phyloP scores from a whole-genome alignment of 2,113 vertebrate species.

The Sebastes schlegelii region DNA sequence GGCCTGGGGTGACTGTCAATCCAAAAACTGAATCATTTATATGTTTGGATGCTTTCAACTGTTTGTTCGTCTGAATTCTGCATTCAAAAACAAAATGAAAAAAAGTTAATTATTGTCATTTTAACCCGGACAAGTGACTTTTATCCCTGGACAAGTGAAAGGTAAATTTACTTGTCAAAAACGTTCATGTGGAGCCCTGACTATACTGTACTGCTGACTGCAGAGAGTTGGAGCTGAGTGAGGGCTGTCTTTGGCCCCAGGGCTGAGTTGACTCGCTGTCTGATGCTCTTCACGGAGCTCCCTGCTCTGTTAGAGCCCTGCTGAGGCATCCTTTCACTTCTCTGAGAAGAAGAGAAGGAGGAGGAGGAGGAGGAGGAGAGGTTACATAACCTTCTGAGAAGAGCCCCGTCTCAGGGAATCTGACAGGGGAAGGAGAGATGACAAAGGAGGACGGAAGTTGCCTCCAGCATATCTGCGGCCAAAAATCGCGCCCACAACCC shows the following conservation, averaged over 20 bases:
- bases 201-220: conserved; percentile 3
- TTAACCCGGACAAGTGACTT: too few species aligned
- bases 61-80: too few species aligned
- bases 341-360: conserved; percentile 41
- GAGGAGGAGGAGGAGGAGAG: conserved; percentile 41
- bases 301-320: conserved; percentile 25
- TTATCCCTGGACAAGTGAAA: too few species aligned
- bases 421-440: conserved; percentile 66
- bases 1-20: too few species aligned
- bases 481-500: conserved; percentile 52
- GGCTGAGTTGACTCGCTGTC: conserved; percentile 18
- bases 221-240: background rate
- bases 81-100: too few species aligned
- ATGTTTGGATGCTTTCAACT: too few species aligned
- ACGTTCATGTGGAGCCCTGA: too few species aligned
- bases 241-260: conserved; percentile 31
- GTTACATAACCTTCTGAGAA: conserved; percentile 70
- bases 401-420: conserved; percentile 63
- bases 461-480: conserved; percentile 61
- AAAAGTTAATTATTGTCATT: too few species aligned
- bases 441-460: conserved; percentile 75
- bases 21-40: too few species aligned
- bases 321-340: conserved; percentile 60
- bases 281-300: conserved; percentile 43
- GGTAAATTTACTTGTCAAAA: too few species aligned